phyloP scores from a whole-genome alignment of 2,797 vertebrate genomes.

The Staurois parvus region DNA sequence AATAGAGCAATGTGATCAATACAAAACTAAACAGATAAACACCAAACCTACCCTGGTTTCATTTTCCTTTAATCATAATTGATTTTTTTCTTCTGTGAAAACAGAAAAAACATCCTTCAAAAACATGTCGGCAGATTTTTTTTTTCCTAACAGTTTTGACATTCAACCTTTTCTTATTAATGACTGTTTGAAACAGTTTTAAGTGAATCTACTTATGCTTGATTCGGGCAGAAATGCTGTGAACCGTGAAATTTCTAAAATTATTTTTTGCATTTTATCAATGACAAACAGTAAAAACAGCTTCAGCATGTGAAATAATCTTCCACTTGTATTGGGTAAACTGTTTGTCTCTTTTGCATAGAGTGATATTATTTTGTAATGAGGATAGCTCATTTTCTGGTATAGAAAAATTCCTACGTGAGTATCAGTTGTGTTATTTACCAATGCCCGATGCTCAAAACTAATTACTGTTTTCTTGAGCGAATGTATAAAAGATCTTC shows the following conservation, averaged over 20 bases:
- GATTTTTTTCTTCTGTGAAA: too few relatives aligned
- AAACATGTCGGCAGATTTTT: too few relatives aligned
- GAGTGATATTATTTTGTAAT: neutral
- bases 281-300: neutral
- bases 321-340: neutral
- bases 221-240: neutral
- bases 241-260: neutral
- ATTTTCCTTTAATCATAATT: too few relatives aligned
- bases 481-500: neutral
- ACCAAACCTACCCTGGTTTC: neutral
- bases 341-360: neutral
- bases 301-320: neutral
- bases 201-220: neutral
- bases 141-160: too few relatives aligned
- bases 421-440: neutral
- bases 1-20: neutral
- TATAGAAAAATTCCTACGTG: neutral
- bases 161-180: neutral
- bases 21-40: neutral
- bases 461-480: constrained; percentile 22
- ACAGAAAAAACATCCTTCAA: too few relatives aligned
- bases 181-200: neutral
- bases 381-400: neutral
- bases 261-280: neutral
- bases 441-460: neutral